These are phyloP conservation scores for Manacus vitellinus DNA, from an alignment of 2,113 vertebrate species.

Conservation along the genomic window DNA sequence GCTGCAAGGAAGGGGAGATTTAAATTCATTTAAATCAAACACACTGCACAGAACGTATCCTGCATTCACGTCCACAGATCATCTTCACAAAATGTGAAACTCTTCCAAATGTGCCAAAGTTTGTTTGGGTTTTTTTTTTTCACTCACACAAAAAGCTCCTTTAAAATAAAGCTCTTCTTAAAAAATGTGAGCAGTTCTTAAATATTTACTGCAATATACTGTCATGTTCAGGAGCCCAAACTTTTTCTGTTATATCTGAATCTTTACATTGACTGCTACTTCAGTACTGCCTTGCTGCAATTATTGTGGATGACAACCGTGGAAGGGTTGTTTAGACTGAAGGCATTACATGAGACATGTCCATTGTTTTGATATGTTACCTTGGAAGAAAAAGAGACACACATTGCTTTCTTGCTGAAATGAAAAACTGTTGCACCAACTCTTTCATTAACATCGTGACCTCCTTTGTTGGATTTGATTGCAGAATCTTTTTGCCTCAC, in stretches of 20 bases:
- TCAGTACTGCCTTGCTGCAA: neutral
- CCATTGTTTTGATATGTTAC: neutral
- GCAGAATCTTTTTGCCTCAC: neutral
- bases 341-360: neutral
- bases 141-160: neutral
- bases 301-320: neutral
- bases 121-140: neutral
- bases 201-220: neutral
- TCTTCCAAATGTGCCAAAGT: neutral
- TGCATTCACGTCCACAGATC: neutral
- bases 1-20: neutral
- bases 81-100: neutral
- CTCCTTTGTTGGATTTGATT: constrained; percentile 29
- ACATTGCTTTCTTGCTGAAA: neutral
- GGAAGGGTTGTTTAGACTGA: constrained; percentile 3
- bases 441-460: constrained; percentile 18
- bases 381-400: neutral
- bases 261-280: neutral
- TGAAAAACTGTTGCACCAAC: neutral
- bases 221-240: neutral
- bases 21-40: neutral
- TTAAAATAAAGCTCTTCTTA: neutral
- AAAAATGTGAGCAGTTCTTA: neutral
- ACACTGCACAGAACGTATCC: neutral
- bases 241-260: neutral